Evolutionary conservation across 2,797 vertebrate species (phyloP).

Genomic region (Leucoraja ocellata): DNA sequence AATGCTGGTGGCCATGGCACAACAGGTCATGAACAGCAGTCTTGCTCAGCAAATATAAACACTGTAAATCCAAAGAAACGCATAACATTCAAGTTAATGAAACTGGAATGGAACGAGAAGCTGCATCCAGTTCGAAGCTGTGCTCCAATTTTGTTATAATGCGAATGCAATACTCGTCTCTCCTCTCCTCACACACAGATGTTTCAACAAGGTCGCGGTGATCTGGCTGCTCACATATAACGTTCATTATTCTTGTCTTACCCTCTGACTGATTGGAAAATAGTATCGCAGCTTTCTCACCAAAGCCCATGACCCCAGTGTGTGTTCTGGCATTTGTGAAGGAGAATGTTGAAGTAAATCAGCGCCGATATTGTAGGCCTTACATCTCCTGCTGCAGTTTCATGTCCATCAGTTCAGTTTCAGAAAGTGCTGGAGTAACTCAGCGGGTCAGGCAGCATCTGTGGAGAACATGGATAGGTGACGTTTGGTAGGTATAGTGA

Average conservation of each 20-base stretch:
- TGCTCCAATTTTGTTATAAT: background rate
- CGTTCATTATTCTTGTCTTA: background rate
- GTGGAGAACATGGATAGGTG: too few species aligned
- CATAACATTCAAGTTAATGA: background rate
- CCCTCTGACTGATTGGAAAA: background rate
- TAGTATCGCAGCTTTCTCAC: background rate
- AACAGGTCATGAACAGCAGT: background rate
- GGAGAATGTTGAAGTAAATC: background rate
- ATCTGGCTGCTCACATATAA: background rate
- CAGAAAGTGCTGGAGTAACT: too few species aligned
- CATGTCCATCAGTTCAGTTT: too few species aligned
- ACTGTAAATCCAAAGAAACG: background rate
- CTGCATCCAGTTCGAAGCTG: background rate
- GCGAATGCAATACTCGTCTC: background rate
- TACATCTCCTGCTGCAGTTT: background rate
- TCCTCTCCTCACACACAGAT: background rate
- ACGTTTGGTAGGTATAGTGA: too few species aligned
- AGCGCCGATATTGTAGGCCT: background rate
- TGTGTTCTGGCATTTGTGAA: background rate
- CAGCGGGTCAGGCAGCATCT: too few species aligned
- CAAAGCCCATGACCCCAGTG: background rate
- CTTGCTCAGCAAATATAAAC: background rate
- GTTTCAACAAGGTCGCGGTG: background rate
- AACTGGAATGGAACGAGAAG: background rate
- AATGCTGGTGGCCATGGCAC: background rate